Conservation (phyloP, 2,113 vertebrate species). For the Xerus inauris region DNA sequence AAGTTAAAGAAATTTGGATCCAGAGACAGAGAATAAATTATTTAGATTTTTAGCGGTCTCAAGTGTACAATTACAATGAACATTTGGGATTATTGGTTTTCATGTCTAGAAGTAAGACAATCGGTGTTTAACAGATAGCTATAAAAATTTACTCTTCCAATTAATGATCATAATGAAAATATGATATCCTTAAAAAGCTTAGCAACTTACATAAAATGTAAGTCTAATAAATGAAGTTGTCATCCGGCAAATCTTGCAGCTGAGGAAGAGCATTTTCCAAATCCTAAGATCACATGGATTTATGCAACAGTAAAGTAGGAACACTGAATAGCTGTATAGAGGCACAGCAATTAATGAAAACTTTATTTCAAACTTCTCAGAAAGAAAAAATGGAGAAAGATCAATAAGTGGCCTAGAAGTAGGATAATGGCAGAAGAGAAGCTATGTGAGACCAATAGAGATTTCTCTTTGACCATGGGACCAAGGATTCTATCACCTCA, state of each 20-base stretch:
- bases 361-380: conserved; percentile 7
- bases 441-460: background rate
- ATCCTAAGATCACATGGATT: conserved; percentile 7
- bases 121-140: conserved; percentile 35
- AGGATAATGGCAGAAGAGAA: background rate
- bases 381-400: conserved; percentile 15
- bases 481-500: background rate
- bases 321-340: background rate
- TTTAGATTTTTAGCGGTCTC: background rate
- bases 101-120: background rate
- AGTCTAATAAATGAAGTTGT: conserved; percentile 3
- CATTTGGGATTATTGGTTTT: background rate
- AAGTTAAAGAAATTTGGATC: background rate
- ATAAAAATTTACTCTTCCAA: conserved; percentile 51
- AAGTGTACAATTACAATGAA: background rate
- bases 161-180: conserved; percentile 45
- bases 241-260: background rate
- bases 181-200: conserved; percentile 50
- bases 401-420: background rate
- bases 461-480: background rate
- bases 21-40: conserved; percentile 49
- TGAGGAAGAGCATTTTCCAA: background rate
- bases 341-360: background rate
- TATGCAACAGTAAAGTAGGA: background rate
- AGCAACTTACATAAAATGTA: conserved; percentile 57